phyloP scores from a whole-genome alignment of 1,140 invertebrate genomes.

The Pseudobourletiella spinata region DNA sequence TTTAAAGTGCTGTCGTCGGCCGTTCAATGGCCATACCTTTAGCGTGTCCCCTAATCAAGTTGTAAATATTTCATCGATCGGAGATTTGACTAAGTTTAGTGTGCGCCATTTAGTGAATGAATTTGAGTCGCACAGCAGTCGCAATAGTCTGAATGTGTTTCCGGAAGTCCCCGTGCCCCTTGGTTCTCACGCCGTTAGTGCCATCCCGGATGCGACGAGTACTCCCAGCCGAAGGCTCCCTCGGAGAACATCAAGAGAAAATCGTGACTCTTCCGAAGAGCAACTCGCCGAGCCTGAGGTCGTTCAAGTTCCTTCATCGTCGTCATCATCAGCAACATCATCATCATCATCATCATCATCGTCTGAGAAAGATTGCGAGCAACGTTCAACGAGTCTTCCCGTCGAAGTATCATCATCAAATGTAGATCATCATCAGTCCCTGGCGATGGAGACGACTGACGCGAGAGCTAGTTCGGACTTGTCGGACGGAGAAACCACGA shows the following conservation, averaged over 20 bases:
- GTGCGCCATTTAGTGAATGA: conserved; percentile 57
- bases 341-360: neutral
- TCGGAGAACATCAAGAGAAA: neutral
- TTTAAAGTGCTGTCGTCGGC: conserved; percentile 48
- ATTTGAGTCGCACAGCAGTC: conserved; percentile 48
- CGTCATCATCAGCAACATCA: neutral
- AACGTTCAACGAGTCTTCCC: no score
- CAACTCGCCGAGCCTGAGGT: neutral
- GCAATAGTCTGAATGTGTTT: conserved; percentile 19
- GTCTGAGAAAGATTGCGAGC: neutral
- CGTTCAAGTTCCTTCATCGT: no score
- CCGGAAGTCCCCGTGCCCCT: conserved; percentile 2
- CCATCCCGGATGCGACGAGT: conserved; percentile 9
- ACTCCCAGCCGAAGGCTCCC: neutral
- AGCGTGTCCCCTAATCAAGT: conserved; percentile 83
- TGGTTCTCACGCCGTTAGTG: conserved; percentile 14
- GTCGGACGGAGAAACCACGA: neutral
- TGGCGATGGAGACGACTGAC: no score
- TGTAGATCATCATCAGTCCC: neutral
- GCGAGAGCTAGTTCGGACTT: neutral
- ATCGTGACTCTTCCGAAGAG: conserved; percentile 6
- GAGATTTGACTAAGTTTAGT: conserved; percentile 28
- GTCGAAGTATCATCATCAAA: neutral
- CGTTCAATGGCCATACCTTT: conserved; percentile 64
- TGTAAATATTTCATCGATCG: conserved; percentile 52